A percentile compares a stretch with the other conserved stretches of the same genome.
Evolutionary conservation across 64 coral and sea anemone genomes (phyloP).

Genomic region (Acropora tenuis): DNA sequence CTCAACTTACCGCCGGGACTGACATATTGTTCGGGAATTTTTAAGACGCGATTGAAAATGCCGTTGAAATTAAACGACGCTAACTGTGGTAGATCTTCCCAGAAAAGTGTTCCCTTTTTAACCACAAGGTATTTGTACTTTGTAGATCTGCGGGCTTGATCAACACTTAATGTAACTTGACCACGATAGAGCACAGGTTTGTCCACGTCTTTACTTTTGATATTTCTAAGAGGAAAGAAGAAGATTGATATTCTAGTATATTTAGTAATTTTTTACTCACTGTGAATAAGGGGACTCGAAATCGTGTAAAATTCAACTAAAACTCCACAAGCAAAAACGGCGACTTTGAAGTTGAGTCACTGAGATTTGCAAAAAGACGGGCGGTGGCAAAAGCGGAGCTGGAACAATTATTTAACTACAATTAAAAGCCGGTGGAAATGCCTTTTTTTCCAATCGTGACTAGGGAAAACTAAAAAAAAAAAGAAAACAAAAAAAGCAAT

Average conservation of each 20-base stretch:
- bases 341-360: no score
- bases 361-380: no score
- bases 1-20: not conserved
- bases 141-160: conserved; percentile 2
- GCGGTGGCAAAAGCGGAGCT: no score
- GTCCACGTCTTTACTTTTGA: not conserved
- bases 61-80: not conserved
- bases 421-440: no score
- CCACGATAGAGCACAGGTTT: conserved; percentile 25
- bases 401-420: no score
- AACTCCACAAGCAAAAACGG: no score
- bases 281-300: no score
- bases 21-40: not conserved
- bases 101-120: not conserved
- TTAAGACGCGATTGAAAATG: not conserved
- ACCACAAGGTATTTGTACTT: conserved; percentile 27
- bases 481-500: no score
- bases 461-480: no score
- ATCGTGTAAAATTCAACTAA: no score
- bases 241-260: not conserved
- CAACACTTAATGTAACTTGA: not conserved
- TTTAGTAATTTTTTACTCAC: no score
- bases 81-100: conserved; percentile 7
- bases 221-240: not conserved
- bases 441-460: no score